phyloP scores from a whole-genome alignment of 2,113 vertebrate genomes.

The Arenaria interpres region DNA sequence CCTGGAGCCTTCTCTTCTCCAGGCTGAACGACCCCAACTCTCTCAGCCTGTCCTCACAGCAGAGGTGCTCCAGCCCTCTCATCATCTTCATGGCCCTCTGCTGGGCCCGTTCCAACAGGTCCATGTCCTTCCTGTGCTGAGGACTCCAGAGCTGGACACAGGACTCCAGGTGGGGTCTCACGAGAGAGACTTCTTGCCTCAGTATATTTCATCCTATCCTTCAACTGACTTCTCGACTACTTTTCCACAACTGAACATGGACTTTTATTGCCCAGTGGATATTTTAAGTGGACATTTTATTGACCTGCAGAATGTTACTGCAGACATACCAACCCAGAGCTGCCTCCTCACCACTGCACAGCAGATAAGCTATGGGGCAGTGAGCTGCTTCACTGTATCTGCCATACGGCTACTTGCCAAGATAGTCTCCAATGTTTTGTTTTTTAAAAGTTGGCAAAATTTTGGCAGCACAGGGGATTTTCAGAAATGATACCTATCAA shows the following conservation, averaged over 20 bases:
- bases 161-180: too few relatives aligned
- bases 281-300: not conserved
- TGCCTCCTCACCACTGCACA: not conserved
- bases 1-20: too few relatives aligned
- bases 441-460: not conserved
- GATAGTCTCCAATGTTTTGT: fast-evolving
- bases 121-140: too few relatives aligned
- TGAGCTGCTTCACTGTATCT: not conserved
- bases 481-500: not conserved
- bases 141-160: too few relatives aligned
- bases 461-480: not conserved
- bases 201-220: not conserved
- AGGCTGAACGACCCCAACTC: too few relatives aligned
- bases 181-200: not conserved
- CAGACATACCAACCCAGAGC: not conserved
- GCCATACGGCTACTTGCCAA: not conserved
- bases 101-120: too few relatives aligned
- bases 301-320: not conserved
- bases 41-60: too few relatives aligned
- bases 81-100: too few relatives aligned
- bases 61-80: too few relatives aligned
- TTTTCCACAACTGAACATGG: not conserved
- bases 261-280: not conserved
- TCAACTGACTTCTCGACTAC: not conserved
- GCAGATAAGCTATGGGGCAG: not conserved